Conservation (phyloP, 1,140 invertebrate genomes). For the Oscheius sp. region DNA sequence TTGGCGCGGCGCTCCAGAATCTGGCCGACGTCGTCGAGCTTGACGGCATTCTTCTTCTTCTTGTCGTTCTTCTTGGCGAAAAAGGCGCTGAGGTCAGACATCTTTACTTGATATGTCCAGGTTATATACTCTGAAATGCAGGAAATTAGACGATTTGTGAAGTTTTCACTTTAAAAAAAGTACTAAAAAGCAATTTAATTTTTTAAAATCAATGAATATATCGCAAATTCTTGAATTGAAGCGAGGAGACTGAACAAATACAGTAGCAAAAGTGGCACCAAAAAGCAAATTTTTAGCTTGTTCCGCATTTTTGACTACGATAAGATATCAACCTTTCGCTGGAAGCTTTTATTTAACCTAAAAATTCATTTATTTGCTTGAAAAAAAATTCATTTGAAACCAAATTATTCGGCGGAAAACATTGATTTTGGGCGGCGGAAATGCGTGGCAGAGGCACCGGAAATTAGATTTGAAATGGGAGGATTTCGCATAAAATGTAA, state of each 20-base stretch:
- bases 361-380: too few species aligned
- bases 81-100: conserved; percentile 39
- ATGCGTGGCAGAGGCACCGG: too few species aligned
- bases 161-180: not conserved
- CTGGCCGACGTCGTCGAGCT: conserved; percentile 32
- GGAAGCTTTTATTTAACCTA: too few species aligned
- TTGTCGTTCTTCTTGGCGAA: conserved; percentile 43
- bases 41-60: conserved; percentile 39
- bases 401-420: too few species aligned
- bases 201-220: not conserved
- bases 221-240: not conserved
- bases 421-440: too few species aligned
- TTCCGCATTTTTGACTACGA: too few species aligned
- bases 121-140: not conserved
- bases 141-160: not conserved
- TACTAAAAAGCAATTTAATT: too few species aligned
- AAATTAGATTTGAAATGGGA: too few species aligned
- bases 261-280: not conserved
- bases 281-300: not conserved
- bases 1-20: conserved; percentile 24
- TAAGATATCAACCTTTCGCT: too few species aligned
- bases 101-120: conserved; percentile 15
- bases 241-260: not conserved
- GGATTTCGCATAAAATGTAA: too few species aligned
- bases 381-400: too few species aligned